Base-by-base conservation (phyloP, 2,113 vertebrate species). In the Trogon surrucura region DNA sequence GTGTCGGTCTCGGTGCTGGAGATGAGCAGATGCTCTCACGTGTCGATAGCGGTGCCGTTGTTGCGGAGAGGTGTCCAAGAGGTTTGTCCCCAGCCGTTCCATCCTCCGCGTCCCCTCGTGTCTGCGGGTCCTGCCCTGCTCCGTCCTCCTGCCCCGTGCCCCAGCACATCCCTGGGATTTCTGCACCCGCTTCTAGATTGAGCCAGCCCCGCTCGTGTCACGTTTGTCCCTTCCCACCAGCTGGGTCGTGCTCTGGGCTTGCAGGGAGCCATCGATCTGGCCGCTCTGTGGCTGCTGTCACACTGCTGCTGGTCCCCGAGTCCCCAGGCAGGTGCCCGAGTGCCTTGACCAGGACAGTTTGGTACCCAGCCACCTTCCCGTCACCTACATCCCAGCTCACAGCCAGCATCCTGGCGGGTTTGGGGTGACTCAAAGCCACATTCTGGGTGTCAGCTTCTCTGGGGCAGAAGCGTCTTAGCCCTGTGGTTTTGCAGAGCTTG, bases 41-140 rank as follows among this genome's bases (percentile, higher is more conserved):
- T 11, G 38, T 10, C 0, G 4, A 30, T 18, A 54, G 53, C 3
- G 10, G 17, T 13, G 57, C 50, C 7, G 10, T 32, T 7, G 0
- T 13, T 16, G 73, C 4, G 5, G 47, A 10, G 70, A 0, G 23
- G n/a, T 58, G 2, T 15, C 60, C 16, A 1, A 51, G 61, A 6
- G 11, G 6, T 29, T 5, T 16, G 38, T 21, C 56, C 70, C 66
- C 90, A 18, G 16, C 16, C 9, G 0, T 4, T 14, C 13, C 61
- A 3, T 27, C 67, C 38, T 47, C 38, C 10, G 0, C 36, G 0
- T 17, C 56, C 47, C 34, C 5, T 21, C 2, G 1, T 8, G 47
- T 12, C 67, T 10, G 14, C 2, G 13, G 77, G 25, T 61, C 11
- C 45, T 38, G 19, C 22, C 57, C 66, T 1, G 10, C 64, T 50